Evolutionary conservation across 1,140 invertebrate genomes (phyloP).

Genomic region (Uloborus diversus): DNA sequence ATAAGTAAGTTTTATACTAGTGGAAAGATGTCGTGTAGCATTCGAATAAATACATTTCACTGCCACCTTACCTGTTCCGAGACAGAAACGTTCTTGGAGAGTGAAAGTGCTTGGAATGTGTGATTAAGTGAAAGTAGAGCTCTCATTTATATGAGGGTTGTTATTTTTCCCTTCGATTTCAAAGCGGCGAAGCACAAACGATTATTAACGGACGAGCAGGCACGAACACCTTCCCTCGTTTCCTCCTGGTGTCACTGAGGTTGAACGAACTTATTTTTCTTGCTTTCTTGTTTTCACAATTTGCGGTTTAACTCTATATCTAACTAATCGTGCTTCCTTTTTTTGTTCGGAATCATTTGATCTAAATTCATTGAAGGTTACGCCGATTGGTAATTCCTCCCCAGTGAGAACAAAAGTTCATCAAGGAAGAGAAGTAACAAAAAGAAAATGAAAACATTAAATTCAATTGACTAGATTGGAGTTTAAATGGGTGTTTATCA

Average conservation of each 20-base stretch:
- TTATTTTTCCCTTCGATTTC: constrained; percentile 2
- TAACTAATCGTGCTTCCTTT: background rate
- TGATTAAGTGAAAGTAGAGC: background rate
- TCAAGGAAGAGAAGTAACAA: background rate
- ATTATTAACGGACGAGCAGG: constrained; percentile 20
- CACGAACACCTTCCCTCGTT: background rate
- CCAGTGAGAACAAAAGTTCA: background rate
- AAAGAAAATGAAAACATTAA: background rate
- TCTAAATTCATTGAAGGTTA: background rate
- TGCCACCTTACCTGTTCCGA: too few relatives aligned
- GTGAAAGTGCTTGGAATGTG: too few relatives aligned
- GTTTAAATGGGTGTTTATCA: too few relatives aligned
- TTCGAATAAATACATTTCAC: too few relatives aligned
- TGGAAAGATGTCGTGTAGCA: too few relatives aligned
- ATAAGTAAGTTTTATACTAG: too few relatives aligned
- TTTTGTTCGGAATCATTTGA: background rate
- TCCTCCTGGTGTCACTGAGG: constrained; percentile 12
- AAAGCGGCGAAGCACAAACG: constrained; percentile 5
- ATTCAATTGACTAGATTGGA: too few relatives aligned
- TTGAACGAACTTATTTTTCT: constrained; percentile 12
- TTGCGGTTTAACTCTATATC: background rate
- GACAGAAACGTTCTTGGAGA: too few relatives aligned
- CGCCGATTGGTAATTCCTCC: background rate
- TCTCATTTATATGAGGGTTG: background rate
- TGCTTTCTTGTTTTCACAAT: background rate